phyloP scores from a whole-genome alignment of 1,140 invertebrate genomes.

The Lineus longissimus region DNA sequence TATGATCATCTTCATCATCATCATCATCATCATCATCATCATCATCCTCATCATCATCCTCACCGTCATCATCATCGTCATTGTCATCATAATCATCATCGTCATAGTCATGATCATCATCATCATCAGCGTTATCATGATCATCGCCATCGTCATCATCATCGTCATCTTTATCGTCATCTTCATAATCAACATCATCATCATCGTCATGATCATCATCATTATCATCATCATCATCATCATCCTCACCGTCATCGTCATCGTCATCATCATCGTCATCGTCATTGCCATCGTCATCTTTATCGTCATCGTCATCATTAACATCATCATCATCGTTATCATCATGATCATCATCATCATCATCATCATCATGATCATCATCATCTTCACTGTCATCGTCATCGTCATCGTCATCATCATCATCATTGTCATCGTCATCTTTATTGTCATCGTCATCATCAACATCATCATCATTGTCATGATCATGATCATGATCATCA shows the following conservation, averaged over 20 bases:
- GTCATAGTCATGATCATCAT: too few relatives aligned
- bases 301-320: too few relatives aligned
- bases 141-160: too few relatives aligned
- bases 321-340: too few relatives aligned
- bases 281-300: conserved; percentile 2
- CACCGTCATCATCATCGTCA: conserved; percentile 10
- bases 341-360: conserved; percentile 18
- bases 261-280: not conserved
- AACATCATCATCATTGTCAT: conserved; percentile 12
- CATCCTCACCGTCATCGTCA: not conserved
- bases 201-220: too few relatives aligned
- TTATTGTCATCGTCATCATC: too few relatives aligned
- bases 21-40: conserved; percentile 17
- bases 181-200: not conserved
- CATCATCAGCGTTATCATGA: too few relatives aligned
- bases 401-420: conserved; percentile 20
- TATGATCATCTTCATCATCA: conserved; percentile 15
- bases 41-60: too few relatives aligned
- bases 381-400: conserved; percentile 21
- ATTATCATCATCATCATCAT: too few relatives aligned
- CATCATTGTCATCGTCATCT: too few relatives aligned
- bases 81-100: too few relatives aligned
- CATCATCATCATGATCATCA: conserved; percentile 20
- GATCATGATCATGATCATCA: too few relatives aligned
- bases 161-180: not conserved